Evolutionary conservation across 2,888 invertebrate species (phyloP), one percentile per base, ranked within the genome.

Genomic region (Chrysodeixis includens): DNA sequence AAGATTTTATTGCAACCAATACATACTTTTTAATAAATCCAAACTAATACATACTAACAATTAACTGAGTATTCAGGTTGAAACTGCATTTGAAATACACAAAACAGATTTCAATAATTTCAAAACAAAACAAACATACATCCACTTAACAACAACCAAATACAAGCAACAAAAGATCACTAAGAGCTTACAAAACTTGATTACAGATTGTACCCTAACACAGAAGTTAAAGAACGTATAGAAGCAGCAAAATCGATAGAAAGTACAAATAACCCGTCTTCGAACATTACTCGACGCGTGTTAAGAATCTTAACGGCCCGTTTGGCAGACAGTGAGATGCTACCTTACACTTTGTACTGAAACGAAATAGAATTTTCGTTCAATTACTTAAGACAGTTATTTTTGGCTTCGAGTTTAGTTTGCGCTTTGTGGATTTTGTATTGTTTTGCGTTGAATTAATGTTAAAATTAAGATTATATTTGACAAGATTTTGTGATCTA

Each of bases 241-340:
- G 59, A 49, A 56, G 56, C 61, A 40, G 32, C 58, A 69, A 71
- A 75, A 78, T 77, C 78, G 78, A 78, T 77, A 55, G 66, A 54
- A 69, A 69, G 64, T 75, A 77, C 78, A 77, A 77, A 78, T 77
- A 77, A 77, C 75, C 78, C 68, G 68, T 73, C 71, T 74, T 55
- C 30, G 69, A 69, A 71, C 78, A 77, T 77, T 78, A 78, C 78
- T 60, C 71, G 70, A 71, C 61, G 69, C 77, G 78, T 77, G 78
- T 75, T 71, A 61, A 52, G 78, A 77, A 71, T 77, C 59, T 53
- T 66, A 78, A 77, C 56, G 64, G 59, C 54, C 52, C 60, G 63
- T 77, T 76, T 62, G 66, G 74, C 51, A 74, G 69, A 77, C 69
- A 64, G 63, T 64, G 66, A 54, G 64, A 66, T 58, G 56, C 40